Percentiles rank a stretch among this genome's conserved stretches.
Conservation (phyloP, 2,888 invertebrate species). For the Laothoe populi region DNA sequence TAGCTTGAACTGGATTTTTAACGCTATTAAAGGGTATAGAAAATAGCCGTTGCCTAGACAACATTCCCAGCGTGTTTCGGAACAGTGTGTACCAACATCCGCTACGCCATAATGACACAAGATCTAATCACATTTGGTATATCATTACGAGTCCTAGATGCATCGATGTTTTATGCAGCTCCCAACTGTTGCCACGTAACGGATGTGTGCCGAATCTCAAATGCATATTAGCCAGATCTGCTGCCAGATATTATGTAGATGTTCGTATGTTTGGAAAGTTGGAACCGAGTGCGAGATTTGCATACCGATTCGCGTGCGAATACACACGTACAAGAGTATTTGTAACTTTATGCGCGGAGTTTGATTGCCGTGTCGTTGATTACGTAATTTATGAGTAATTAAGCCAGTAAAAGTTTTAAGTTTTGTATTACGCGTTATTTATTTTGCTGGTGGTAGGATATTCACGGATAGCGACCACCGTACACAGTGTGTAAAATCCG, state of each 20-base stretch:
- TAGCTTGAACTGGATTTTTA: not conserved
- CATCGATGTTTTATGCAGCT: constrained; percentile 53
- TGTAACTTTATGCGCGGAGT: constrained; percentile 9
- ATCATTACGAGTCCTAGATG: constrained; percentile 46
- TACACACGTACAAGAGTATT: not conserved
- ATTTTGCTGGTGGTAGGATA: too few species aligned
- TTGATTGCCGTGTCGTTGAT: constrained; percentile 15
- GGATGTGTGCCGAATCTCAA: constrained; percentile 32
- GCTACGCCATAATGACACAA: constrained; percentile 38
- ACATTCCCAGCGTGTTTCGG: not conserved
- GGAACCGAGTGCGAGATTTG: constrained; percentile 13
- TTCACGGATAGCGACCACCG: too few species aligned
- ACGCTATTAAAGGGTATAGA: constrained; percentile 5
- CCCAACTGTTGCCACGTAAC: constrained; percentile 50
- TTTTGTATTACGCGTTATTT: not conserved
- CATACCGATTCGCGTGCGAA: constrained; percentile 6
- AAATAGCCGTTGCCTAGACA: not conserved
- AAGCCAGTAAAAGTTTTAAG: not conserved
- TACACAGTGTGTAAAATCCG: too few species aligned
- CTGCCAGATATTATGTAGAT: constrained; percentile 14
- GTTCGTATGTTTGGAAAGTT: constrained; percentile 22
- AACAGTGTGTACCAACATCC: constrained; percentile 13
- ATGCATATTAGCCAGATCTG: constrained; percentile 36
- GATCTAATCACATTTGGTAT: constrained; percentile 48
- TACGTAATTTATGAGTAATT: constrained; percentile 6